A percentile compares a stretch with the other conserved stretches of the same genome.
phyloP scores from a whole-genome alignment of 1,140 invertebrate species.

The Thrips palmi region DNA sequence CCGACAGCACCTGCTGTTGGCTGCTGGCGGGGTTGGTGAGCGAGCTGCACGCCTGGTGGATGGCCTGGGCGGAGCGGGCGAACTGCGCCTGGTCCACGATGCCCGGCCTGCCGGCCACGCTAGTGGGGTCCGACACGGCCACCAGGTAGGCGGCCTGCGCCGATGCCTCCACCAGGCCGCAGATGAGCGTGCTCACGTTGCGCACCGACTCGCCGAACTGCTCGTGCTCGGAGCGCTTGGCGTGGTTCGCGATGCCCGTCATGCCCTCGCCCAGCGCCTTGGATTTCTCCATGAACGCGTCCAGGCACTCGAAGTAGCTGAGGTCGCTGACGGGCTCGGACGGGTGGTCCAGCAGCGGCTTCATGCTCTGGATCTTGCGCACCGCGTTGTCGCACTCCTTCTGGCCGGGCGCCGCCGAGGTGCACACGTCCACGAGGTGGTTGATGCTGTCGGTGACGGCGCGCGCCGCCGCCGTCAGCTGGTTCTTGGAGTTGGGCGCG shows the following conservation, averaged over 20 bases:
- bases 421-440: constrained; percentile 57
- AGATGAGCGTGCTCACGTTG: constrained; percentile 70
- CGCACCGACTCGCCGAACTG: constrained; percentile 74
- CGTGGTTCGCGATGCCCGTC: constrained; percentile 84
- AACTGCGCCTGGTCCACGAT: constrained; percentile 85
- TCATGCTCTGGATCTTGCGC: constrained; percentile 75
- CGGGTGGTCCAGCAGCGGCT: constrained; percentile 66
- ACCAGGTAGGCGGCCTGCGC: constrained; percentile 88
- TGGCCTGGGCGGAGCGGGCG: constrained; percentile 69
- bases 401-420: constrained; percentile 60
- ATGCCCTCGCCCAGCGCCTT: constrained; percentile 71
- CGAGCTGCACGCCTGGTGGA: constrained; percentile 69
- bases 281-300: constrained; percentile 85
- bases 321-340: constrained; percentile 73
- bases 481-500: constrained; percentile 79
- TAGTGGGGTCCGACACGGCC: constrained; percentile 77
- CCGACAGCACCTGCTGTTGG: constrained; percentile 74
- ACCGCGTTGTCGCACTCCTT: constrained; percentile 94
- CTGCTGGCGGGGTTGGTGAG: constrained; percentile 54
- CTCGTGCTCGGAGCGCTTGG: constrained; percentile 72
- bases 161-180: constrained; percentile 81
- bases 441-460: constrained; percentile 88
- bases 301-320: constrained; percentile 88
- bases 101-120: constrained; percentile 75
- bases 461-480: constrained; percentile 62